These are phyloP conservation scores for Stercorarius parasiticus DNA, from an alignment of 2,113 vertebrate genomes.

Conservation along the genomic window DNA sequence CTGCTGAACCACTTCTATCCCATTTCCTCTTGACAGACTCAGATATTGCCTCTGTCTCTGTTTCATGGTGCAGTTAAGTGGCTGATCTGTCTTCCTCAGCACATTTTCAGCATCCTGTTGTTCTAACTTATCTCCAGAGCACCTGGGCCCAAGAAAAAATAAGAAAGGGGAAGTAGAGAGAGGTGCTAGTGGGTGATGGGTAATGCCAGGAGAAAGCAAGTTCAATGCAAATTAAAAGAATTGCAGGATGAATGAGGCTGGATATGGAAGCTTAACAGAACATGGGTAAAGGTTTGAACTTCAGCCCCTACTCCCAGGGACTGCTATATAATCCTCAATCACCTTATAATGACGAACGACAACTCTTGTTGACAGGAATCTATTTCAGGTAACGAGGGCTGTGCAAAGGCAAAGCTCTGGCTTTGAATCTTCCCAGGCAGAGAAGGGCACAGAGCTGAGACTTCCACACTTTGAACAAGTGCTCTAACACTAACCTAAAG, in stretches of 20 bases:
- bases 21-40: not conserved
- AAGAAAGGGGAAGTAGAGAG: not conserved
- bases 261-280: not conserved
- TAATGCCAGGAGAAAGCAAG: not conserved
- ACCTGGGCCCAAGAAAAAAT: not conserved
- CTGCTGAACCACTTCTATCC: not conserved
- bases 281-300: not conserved
- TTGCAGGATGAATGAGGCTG: not conserved
- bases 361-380: not conserved
- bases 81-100: not conserved
- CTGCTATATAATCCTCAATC: not conserved
- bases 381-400: not conserved
- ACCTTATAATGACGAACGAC: not conserved
- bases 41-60: not conserved
- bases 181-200: not conserved
- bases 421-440: not conserved
- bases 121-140: not conserved
- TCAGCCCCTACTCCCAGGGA: not conserved
- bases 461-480: not conserved
- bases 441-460: not conserved
- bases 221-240: not conserved
- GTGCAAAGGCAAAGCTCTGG: not conserved
- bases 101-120: not conserved
- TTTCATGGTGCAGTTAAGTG: not conserved
- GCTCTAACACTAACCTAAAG: not conserved